Percentiles rank a stretch among this genome's conserved stretches.
Evolutionary conservation across 92 coral and sea anemone genomes (phyloP).

Genomic region (Heteractis magnifica): DNA sequence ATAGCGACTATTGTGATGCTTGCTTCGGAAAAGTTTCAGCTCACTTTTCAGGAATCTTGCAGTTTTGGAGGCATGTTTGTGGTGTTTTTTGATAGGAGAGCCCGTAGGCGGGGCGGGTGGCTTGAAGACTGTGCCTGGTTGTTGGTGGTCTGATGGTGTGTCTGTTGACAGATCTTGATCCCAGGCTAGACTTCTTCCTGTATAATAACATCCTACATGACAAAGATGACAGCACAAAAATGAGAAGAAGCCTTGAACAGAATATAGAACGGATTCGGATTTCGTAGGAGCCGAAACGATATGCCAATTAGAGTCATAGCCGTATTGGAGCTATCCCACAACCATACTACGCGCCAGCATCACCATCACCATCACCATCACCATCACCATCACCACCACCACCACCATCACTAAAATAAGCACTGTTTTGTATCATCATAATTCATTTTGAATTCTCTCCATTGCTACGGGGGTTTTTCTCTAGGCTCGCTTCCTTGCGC

Average conservation of each 20-base stretch:
- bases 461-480: not conserved
- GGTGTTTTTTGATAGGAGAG: conserved; percentile 23
- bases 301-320: too few relatives aligned
- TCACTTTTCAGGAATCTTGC: conserved; percentile 50
- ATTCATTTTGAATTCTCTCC: not conserved
- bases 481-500: not conserved
- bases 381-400: not conserved
- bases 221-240: not conserved
- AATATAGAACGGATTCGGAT: too few relatives aligned
- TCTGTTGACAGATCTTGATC: conserved; percentile 40
- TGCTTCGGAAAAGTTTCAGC: conserved; percentile 37
- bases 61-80: conserved; percentile 43
- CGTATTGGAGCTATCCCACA: too few relatives aligned
- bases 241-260: not conserved
- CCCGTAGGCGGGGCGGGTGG: conserved; percentile 8
- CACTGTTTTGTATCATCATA: not conserved
- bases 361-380: not conserved
- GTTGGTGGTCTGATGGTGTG: conserved; percentile 10
- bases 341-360: not conserved
- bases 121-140: not conserved
- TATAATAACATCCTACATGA: conserved; percentile 44
- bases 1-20: conserved; percentile 23
- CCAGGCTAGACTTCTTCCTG: conserved; percentile 78
- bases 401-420: not conserved
- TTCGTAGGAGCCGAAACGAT: too few relatives aligned